Evolutionary conservation across 2,113 vertebrate species (phyloP), one percentile per base, ranked within the genome.

Genomic region (Cisticola juncidis): DNA sequence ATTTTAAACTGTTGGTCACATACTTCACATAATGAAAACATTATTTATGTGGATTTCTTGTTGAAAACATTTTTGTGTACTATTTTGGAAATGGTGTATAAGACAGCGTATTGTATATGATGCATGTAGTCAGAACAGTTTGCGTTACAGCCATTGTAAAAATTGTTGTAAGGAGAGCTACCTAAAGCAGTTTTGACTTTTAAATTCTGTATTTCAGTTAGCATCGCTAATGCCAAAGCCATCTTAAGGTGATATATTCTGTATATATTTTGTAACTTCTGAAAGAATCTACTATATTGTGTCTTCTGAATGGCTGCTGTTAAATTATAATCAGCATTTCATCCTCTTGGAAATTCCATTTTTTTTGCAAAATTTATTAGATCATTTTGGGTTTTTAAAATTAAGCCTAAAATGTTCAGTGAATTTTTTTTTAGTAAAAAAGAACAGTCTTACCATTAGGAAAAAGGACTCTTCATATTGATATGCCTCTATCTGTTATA

Each of bases 21-120:
- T 97, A 93, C 80, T 97, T 98, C 97, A 91, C 95, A 96, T 93
- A 96, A 97, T 89, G 93, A 93, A 97, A 94, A 97, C 86, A 90
- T 99, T 99, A 99, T 99, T 99, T 99, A 99, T 99, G 97, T 98
- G 97, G 99, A 98, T 97, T 97, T 97, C 84, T 93, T 94, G 83
- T 96, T 97, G 96, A 92, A 98, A 97, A 95, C 98, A 97, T 97
- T 98, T 95, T 96, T 92, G 72, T 95, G 90, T 97, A 94, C 94
- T 95, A 91, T 98, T 94, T 96, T 98, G 97, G 96, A 97, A 98
- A 97, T 91, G 60, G 70, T 97, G 93, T 97, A 96, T 96, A 89
- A 95, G 92, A 95, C 95, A 97, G 97, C 95, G 96, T 95, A 92
- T 88, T 98, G 96, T 98, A 97, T 95, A 96, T 98, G 98, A 97